Conservation (phyloP, 2,113 vertebrate species). For the Sapayoa aenigma region DNA sequence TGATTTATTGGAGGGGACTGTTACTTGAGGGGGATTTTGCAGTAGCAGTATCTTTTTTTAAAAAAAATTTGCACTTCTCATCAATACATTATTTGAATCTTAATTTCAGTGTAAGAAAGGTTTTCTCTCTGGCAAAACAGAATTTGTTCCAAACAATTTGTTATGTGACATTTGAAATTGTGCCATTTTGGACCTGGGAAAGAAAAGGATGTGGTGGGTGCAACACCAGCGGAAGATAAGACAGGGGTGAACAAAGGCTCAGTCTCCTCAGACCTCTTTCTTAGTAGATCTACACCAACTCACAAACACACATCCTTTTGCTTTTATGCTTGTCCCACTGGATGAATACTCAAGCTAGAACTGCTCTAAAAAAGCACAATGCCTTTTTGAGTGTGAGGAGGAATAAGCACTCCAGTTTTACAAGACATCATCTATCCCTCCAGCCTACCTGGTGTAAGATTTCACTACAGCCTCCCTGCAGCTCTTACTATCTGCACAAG, state of each 20-base stretch:
- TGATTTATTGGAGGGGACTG: neutral
- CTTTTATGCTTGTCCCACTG: neutral
- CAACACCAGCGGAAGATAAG: neutral
- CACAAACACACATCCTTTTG: neutral
- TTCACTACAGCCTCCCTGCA: neutral
- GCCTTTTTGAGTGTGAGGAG: neutral
- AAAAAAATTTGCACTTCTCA: neutral
- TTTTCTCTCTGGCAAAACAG: neutral
- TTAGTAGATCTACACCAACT: neutral
- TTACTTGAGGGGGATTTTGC: neutral
- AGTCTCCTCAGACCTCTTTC: neutral
- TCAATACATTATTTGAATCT: neutral
- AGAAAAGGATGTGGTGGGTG: neutral
- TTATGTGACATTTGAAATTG: neutral
- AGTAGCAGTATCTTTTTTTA: neutral
- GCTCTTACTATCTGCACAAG: neutral
- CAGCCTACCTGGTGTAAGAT: neutral
- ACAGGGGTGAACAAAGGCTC: neutral
- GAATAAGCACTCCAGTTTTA: neutral
- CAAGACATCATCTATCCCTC: accelerated
- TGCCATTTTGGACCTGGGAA: neutral
- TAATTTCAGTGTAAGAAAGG: neutral
- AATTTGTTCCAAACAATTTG: neutral
- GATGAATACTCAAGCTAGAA: neutral
- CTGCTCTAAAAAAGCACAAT: neutral